Evolutionary conservation across 2,888 invertebrate species (phyloP).

Genomic region (Synergus japonicus): DNA sequence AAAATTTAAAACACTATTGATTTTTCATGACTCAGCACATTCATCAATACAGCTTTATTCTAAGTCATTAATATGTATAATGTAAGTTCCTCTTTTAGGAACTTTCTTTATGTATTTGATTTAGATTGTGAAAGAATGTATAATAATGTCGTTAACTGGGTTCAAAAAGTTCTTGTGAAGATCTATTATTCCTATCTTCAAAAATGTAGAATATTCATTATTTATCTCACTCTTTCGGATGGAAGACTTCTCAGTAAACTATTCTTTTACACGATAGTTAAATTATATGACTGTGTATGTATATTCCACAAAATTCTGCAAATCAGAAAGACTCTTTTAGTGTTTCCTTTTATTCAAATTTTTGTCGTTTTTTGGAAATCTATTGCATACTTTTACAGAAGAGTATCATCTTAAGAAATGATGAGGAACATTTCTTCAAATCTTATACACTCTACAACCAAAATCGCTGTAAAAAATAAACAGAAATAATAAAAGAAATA

Average conservation of each 20-base stretch:
- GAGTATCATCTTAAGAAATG: neutral
- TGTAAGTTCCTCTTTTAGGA: neutral
- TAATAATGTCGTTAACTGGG: neutral
- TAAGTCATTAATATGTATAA: neutral
- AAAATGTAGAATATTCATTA: neutral
- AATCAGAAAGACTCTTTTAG: neutral
- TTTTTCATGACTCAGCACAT: too few relatives aligned
- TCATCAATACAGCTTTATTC: too few relatives aligned
- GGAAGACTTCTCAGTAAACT: neutral
- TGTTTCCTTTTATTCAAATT: too few relatives aligned
- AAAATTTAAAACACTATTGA: too few relatives aligned
- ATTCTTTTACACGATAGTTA: neutral
- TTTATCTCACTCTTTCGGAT: conserved; percentile 1
- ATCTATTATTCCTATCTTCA: neutral
- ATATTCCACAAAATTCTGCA: neutral
- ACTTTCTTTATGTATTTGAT: neutral
- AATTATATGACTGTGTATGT: neutral
- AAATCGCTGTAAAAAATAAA: too few relatives aligned
- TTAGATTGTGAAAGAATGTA: neutral
- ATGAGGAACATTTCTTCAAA: too few relatives aligned
- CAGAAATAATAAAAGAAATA: neutral
- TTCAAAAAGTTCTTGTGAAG: neutral
- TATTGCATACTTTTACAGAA: neutral
- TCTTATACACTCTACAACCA: too few relatives aligned
- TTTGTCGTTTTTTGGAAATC: too few relatives aligned